A percentile compares a stretch with the other conserved stretches of the same genome.
These are phyloP conservation scores for Nymphalis c-album DNA, from an alignment of 2,888 invertebrate genomes.

Conservation along the genomic window DNA sequence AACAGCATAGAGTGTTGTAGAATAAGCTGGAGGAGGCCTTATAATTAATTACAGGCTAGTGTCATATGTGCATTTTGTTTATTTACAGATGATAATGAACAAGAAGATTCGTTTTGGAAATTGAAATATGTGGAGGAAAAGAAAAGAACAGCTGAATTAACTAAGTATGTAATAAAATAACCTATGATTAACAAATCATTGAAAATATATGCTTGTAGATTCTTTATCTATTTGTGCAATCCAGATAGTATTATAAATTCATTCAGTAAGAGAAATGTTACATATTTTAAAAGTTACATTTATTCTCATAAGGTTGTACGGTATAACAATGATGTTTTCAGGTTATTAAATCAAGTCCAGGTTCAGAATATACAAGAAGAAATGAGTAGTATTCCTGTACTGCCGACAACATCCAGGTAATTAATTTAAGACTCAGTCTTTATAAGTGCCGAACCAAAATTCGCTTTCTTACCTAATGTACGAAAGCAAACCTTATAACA, in stretches of 20 bases:
- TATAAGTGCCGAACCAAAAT: neutral
- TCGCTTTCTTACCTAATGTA: no score
- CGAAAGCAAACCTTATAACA: no score
- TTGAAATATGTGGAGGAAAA: constrained; percentile 66
- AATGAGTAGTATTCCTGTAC: constrained; percentile 3
- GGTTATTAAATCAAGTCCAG: constrained; percentile 37
- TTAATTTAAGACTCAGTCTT: constrained; percentile 8
- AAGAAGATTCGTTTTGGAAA: constrained; percentile 63
- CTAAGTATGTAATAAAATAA: constrained; percentile 49
- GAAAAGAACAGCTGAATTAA: constrained; percentile 54
- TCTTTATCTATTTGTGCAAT: neutral
- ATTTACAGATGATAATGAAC: constrained; percentile 55
- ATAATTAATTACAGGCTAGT: no score
- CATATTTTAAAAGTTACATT: no score
- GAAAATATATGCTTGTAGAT: neutral
- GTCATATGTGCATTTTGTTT: no score
- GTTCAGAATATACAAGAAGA: constrained; percentile 22
- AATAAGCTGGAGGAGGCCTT: no score
- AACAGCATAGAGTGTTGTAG: no score
- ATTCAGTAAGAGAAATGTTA: no score
- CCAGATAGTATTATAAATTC: no score
- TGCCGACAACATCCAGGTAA: constrained; percentile 33
- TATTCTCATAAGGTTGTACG: neutral
- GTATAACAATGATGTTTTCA: constrained; percentile 30
- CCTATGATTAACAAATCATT: neutral